These are phyloP conservation scores for Watsonalla cultraria DNA, from an alignment of 2,888 invertebrate species.

Conservation along the genomic window DNA sequence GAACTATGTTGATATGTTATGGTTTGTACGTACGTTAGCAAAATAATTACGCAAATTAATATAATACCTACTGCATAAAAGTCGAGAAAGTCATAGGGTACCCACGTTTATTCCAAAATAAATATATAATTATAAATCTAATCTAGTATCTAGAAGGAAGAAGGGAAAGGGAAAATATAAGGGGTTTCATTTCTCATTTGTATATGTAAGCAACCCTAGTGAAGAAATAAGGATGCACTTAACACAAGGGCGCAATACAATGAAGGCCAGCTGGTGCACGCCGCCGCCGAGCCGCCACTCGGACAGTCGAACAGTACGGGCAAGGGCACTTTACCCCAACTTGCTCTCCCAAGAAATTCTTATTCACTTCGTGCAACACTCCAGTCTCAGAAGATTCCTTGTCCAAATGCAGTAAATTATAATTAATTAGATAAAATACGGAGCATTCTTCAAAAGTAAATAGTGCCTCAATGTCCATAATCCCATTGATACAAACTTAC, in stretches of 20 bases:
- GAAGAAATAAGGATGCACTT: constrained; percentile 23
- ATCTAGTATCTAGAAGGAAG: too few species aligned
- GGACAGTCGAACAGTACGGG: constrained; percentile 2
- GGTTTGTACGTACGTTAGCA: too few species aligned
- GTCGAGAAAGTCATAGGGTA: too few species aligned
- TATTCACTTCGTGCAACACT: constrained; percentile 34
- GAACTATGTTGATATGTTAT: too few species aligned
- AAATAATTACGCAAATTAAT: too few species aligned
- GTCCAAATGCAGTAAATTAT: constrained; percentile 12
- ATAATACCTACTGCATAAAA: too few species aligned
- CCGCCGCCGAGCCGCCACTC: neutral
- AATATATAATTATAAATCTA: too few species aligned
- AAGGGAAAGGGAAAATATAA: too few species aligned
- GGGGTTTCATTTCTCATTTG: neutral
- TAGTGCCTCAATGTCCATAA: neutral
- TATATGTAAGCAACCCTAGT: constrained; percentile 4
- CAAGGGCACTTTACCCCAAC: constrained; percentile 23
- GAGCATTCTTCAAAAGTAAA: too few species aligned
- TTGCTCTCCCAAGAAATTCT: constrained; percentile 23
- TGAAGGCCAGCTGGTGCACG: constrained; percentile 20
- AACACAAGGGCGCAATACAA: constrained; percentile 27
- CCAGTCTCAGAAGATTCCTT: constrained; percentile 22
- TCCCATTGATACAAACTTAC: neutral
- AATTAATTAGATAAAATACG: too few species aligned
- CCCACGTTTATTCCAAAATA: too few species aligned